Conservation (phyloP, 2,888 invertebrate genomes). For the Ophonus ardosiacus region DNA sequence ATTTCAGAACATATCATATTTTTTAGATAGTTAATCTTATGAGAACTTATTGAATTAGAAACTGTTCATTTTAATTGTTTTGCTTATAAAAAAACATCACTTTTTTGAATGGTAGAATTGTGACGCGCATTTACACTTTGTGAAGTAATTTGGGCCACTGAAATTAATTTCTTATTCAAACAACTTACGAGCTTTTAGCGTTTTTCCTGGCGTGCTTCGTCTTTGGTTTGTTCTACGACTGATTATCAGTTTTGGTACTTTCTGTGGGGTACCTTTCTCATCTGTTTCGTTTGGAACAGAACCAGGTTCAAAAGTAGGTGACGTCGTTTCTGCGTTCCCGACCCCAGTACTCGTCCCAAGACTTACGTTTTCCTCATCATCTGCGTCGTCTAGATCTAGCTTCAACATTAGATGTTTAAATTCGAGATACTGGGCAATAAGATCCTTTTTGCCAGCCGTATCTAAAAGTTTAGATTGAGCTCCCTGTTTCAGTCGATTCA, state of each 20-base stretch:
- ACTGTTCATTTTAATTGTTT: slow-evolving; percentile 55
- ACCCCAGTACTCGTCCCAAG: slow-evolving; percentile 62
- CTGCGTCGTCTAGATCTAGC: slow-evolving; percentile 88
- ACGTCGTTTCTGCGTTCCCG: slow-evolving; percentile 27
- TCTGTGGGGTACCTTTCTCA: slow-evolving; percentile 75
- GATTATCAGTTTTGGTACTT: slow-evolving; percentile 78
- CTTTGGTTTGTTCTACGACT: slow-evolving; percentile 74
- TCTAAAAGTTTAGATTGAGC: slow-evolving; percentile 80
- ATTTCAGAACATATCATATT: slow-evolving; percentile 47
- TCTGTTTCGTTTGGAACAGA: slow-evolving; percentile 73
- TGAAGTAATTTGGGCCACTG: slow-evolving; percentile 79
- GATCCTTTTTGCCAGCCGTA: slow-evolving; percentile 84
- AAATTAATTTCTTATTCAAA: slow-evolving; percentile 81
- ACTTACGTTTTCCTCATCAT: slow-evolving; percentile 81
- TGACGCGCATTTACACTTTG: slow-evolving; percentile 67
- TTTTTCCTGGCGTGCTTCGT: slow-evolving; percentile 76
- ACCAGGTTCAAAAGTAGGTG: slow-evolving; percentile 54
- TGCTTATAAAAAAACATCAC: slow-evolving; percentile 53
- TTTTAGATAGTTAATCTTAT: slow-evolving; percentile 59
- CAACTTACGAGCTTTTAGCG: slow-evolving; percentile 78
- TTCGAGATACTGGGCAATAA: slow-evolving; percentile 94
- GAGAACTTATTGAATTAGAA: slow-evolving; percentile 59
- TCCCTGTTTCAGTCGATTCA: slow-evolving; percentile 86
- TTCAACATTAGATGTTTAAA: slow-evolving; percentile 91
- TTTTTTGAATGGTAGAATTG: slow-evolving; percentile 43